These are phyloP conservation scores for Caenorhabditis uteleia DNA, from an alignment of 2,888 invertebrate species.

Conservation along the genomic window DNA sequence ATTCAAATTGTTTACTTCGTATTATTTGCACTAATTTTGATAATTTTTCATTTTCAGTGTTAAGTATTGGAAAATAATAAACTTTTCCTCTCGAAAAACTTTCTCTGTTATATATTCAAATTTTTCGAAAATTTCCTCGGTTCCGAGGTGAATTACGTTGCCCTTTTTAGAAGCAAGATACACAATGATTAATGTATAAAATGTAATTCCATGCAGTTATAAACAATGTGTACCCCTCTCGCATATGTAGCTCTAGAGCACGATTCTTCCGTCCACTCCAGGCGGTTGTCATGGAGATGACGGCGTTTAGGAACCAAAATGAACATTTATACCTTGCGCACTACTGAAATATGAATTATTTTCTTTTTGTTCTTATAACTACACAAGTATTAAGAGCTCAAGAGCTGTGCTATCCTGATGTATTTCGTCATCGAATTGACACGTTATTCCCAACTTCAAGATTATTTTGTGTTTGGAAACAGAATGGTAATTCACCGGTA, in stretches of 20 bases:
- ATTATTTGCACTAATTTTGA: slow-evolving; percentile 28
- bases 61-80: too few relatives aligned
- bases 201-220: too few relatives aligned
- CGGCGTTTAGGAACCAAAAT: too few relatives aligned
- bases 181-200: too few relatives aligned
- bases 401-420: slow-evolving; percentile 30
- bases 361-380: too few relatives aligned
- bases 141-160: neutral
- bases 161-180: neutral
- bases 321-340: too few relatives aligned
- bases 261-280: too few relatives aligned
- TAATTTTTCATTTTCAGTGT: slow-evolving; percentile 16
- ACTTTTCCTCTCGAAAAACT: neutral
- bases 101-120: neutral
- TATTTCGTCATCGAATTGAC: slow-evolving; percentile 31
- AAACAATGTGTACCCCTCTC: too few relatives aligned
- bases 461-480: slow-evolving; percentile 22
- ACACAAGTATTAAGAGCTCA: neutral
- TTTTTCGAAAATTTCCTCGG: too few relatives aligned
- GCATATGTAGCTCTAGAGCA: too few relatives aligned
- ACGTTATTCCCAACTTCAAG: slow-evolving; percentile 25
- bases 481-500: slow-evolving; percentile 15
- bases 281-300: too few relatives aligned
- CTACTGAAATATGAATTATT: too few relatives aligned
- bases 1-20: slow-evolving; percentile 4